Conservation (phyloP, 2,888 invertebrate species). For the Anarsia innoxiella region DNA sequence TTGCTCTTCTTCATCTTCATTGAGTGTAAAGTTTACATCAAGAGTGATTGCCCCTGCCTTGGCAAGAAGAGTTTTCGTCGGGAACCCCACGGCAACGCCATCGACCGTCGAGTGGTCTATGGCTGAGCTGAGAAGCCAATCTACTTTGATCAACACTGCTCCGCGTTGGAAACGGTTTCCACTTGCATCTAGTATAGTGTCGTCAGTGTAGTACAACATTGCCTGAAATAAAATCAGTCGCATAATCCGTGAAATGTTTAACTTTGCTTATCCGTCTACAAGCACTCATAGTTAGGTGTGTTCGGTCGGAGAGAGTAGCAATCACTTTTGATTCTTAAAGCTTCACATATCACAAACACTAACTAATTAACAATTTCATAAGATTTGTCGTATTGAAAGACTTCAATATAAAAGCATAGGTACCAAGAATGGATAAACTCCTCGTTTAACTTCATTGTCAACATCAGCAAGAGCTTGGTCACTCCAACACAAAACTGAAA, state of each 20-base stretch:
- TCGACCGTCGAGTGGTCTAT: slow-evolving; percentile 29
- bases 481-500: slow-evolving; percentile 31
- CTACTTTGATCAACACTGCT: slow-evolving; percentile 44
- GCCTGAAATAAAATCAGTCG: too few relatives aligned
- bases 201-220: slow-evolving; percentile 56
- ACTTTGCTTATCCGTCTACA: too few relatives aligned
- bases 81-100: slow-evolving; percentile 37
- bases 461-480: slow-evolving; percentile 34
- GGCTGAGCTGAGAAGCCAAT: slow-evolving; percentile 53
- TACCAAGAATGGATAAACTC: slow-evolving; percentile 53
- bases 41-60: slow-evolving; percentile 49
- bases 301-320: too few relatives aligned
- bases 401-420: too few relatives aligned
- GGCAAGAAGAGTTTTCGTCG: slow-evolving; percentile 53
- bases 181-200: slow-evolving; percentile 35
- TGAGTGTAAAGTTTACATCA: slow-evolving; percentile 46
- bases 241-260: too few relatives aligned
- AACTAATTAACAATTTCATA: neutral
- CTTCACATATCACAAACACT: neutral
- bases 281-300: too few relatives aligned
- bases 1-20: slow-evolving; percentile 64
- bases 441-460: slow-evolving; percentile 45
- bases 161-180: slow-evolving; percentile 42
- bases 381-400: too few relatives aligned
- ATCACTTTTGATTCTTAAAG: too few relatives aligned